Base-by-base conservation (phyloP, 2,113 vertebrate species). In the Coracopsis vasa region DNA sequence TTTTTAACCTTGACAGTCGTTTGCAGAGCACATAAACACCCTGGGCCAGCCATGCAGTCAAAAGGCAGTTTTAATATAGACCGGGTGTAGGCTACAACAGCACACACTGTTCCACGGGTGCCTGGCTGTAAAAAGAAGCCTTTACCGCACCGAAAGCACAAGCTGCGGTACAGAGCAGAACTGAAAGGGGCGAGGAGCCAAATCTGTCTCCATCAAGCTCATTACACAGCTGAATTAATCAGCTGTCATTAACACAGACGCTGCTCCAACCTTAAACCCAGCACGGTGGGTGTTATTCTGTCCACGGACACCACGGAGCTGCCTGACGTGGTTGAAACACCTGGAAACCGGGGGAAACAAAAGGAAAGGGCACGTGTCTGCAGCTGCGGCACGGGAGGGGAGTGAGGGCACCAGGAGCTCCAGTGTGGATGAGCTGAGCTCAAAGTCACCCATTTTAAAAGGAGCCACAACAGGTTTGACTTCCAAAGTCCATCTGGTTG, bases 401-500 rank as follows among this genome's bases (percentile, higher is more conserved):
- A 21, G 5, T 0, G 16, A 16, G 14, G 2, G 54, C 66, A 1
- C 64, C 7, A 24, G 10, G n/a, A 7, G 12, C 39, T 47, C 31
- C 11, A 1, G 42, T 4, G 4, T 1, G 50, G 56, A 9, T 10
- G 18, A 56, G 33, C 71, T 2, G 10, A 48, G 62, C 91, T 50
- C 62, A 35, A 19, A 80, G 61, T 20, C 82, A 60, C 6, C 3
- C 6, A 31, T 23, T 39, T 15, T 5, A 5, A 37, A 37, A 13
- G 54, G 4, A 21, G 35, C 50, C 80, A 11, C 62, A 5, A 21
- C 9, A 48, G n/a, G 41, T 37, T 89, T n/a, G 12, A 4, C 47
- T 23, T 13, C 58, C 51, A 2, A 39, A 61, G 19, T 4, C 50
- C 2, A 0, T 2, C 28, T 0, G 2, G 53, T 11, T 11, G n/a